Evolutionary conservation across 2,113 vertebrate genomes (phyloP).

Genomic region (Apaloderma vittatum): DNA sequence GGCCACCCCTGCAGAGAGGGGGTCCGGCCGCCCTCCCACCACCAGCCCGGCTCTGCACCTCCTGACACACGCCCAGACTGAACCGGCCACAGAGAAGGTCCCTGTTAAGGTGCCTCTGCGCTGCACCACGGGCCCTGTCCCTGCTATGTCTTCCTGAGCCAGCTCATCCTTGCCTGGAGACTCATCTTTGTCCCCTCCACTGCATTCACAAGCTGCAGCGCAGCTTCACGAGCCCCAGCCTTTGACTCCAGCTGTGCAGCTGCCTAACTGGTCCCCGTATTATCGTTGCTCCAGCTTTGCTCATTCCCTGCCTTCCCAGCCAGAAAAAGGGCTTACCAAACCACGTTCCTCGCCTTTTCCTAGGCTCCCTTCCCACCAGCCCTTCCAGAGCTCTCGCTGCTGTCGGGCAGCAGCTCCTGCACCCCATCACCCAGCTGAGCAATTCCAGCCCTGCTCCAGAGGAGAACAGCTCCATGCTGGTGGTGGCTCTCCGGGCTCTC

Average conservation of each 20-base stretch:
- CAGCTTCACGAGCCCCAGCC: not conserved
- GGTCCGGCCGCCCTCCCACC: not conserved
- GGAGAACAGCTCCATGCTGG: not conserved
- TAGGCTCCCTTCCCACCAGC: not conserved
- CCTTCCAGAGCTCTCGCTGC: not conserved
- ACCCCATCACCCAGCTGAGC: accelerated
- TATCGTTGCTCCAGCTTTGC: not conserved
- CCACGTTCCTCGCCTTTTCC: accelerated
- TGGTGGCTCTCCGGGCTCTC: not conserved
- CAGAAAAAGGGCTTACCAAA: not conserved
- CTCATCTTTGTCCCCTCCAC: accelerated
- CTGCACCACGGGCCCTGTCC: not conserved
- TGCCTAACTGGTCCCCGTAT: accelerated
- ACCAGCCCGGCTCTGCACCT: accelerated
- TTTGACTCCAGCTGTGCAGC: not conserved
- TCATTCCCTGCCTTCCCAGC: not conserved
- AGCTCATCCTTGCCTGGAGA: not conserved
- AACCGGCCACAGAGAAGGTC: accelerated
- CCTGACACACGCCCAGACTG: accelerated
- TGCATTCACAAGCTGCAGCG: not conserved
- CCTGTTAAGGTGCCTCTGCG: accelerated
- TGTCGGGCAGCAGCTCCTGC: not conserved
- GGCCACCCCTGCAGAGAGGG: accelerated
- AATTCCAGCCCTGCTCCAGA: not conserved
- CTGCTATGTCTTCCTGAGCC: not conserved